Evolutionary conservation across 1,140 invertebrate species (phyloP), one percentile per base, ranked within the genome.

Genomic region (Saccostrea echinata): DNA sequence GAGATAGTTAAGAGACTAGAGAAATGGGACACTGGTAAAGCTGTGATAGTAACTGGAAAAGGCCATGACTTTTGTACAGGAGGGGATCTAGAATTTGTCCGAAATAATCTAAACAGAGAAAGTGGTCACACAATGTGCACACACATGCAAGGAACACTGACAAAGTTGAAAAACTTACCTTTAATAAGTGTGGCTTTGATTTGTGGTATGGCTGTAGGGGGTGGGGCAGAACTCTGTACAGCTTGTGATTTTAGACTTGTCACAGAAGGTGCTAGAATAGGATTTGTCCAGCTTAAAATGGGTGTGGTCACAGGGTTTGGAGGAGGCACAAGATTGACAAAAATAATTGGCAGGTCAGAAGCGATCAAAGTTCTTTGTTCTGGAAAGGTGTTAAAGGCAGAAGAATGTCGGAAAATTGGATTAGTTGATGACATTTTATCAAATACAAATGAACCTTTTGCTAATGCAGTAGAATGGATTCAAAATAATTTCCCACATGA

Each of bases 241-340:
- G 94, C 94, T n/a, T 96, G 96, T 92, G 96, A 97, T 91, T 96
- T 95, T 88, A 93, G 96, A 6, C 84, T 96, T 9, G 94, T 96
- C 87, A 94, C 95, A 0, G 88, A 94, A 4, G 87, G 92, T 35
- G 94, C 94, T 0, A 94, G 93, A 90, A 93, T 96, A 84, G 95
- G 95, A 18, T 96, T 96, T 91, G 96, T 97, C n/a, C 96, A 97
- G 87, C 94, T 94, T 0, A 94, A 93, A 91, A 95, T 97, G 95
- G 96, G 96, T 13, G 93, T 96, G 1, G 94, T 94, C 6, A 95
- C 96, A 6, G 96, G 96, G 1, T 96, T 96, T 95, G 96, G 96
- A 30, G 96, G 96, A 2, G 95, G 95, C 13, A 95, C 94, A 3
- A 91, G 95, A 6, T 93, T 96, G 24, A 92, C 94, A 1, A 86